Percentiles rank a stretch among this genome's conserved stretches.
Conservation (phyloP, 2,113 vertebrate genomes). For the Pterophyllum scalare region DNA sequence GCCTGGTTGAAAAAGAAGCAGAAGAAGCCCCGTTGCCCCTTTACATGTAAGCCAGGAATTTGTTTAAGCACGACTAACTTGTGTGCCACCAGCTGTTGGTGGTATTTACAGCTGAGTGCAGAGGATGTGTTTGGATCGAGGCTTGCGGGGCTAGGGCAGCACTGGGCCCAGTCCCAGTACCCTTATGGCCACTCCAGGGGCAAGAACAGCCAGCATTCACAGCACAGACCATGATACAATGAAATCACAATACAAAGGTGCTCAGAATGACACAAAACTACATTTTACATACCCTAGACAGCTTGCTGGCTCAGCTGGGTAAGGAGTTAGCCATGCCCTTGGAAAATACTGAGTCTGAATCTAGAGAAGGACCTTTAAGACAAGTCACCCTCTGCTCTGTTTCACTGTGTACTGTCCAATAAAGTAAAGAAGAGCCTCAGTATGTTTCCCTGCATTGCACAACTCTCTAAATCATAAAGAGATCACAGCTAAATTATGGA, state of each 20-base stretch:
- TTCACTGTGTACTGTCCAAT: constrained; percentile 2
- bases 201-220: constrained; percentile 51
- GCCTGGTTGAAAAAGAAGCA: constrained; percentile 47
- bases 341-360: constrained; percentile 42
- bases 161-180: constrained; percentile 49
- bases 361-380: constrained; percentile 61
- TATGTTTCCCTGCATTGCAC: constrained; percentile 9
- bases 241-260: constrained; percentile 51
- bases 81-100: constrained; percentile 83
- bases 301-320: constrained; percentile 56
- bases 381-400: constrained; percentile 36
- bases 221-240: constrained; percentile 36
- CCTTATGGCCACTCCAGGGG: constrained; percentile 69
- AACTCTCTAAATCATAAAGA: constrained; percentile 17
- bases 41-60: constrained; percentile 73
- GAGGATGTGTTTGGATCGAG: constrained; percentile 68
- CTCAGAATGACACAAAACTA: constrained; percentile 33
- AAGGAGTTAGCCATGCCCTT: constrained; percentile 31
- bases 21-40: constrained; percentile 41
- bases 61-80: constrained; percentile 80
- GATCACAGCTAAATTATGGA: constrained; percentile 37
- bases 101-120: constrained; percentile 84
- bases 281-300: constrained; percentile 37
- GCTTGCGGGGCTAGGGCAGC: constrained; percentile 50
- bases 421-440: constrained; percentile 5